Percentiles rank a stretch among this genome's conserved stretches.
phyloP scores from a whole-genome alignment of 2,797 vertebrate genomes.

The Capromys pilorides region DNA sequence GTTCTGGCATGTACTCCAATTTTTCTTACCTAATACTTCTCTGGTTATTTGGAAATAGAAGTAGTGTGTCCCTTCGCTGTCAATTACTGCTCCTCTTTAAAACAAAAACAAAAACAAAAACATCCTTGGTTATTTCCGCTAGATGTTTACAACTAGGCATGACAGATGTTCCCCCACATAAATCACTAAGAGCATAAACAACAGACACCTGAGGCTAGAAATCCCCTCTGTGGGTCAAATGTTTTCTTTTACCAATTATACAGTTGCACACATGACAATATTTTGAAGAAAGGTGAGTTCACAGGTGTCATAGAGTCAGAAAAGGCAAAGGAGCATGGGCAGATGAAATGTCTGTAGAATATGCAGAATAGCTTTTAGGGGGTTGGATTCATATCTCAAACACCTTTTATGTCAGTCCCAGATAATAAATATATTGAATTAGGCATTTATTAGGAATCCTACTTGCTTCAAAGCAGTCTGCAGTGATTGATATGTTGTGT shows the following conservation, averaged over 20 bases:
- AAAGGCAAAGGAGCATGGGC: background rate
- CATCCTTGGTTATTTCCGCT: background rate
- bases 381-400: background rate
- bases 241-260: background rate
- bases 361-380: background rate
- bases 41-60: background rate
- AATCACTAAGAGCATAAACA: background rate
- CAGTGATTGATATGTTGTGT: no score
- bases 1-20: background rate
- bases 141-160: background rate
- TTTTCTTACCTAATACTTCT: background rate
- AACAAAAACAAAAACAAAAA: background rate
- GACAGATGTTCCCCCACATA: background rate
- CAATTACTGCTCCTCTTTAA: background rate
- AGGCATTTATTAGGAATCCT: background rate
- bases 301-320: background rate
- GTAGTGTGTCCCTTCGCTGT: background rate
- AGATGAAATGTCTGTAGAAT: background rate
- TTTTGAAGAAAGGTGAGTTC: background rate
- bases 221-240: background rate
- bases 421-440: background rate
- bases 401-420: constrained; percentile 9
- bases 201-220: background rate
- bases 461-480: background rate
- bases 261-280: background rate